Base-by-base conservation (phyloP, 1,140 invertebrate species). In the Diploscapter pachys region DNA sequence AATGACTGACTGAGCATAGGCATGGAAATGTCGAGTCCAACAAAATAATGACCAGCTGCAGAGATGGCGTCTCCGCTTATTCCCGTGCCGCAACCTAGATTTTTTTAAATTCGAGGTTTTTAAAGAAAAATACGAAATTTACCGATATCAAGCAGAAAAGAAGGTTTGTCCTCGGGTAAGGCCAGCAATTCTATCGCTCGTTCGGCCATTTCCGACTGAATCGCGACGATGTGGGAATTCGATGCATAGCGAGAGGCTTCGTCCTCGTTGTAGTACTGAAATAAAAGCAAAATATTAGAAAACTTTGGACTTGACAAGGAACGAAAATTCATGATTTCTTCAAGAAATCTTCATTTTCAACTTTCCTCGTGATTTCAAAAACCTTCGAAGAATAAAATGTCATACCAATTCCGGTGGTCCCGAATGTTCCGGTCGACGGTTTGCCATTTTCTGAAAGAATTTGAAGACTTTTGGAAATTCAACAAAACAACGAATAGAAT, bases 211-310 rank as follows among this genome's bases (percentile, higher is more conserved):
- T 95, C 90, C 61, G 90, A 89, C 88, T 99, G 96, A 82, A 99
- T 96, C 80, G 96, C 93, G 77, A 98, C 96, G 84, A 98, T 98
- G 75, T 95, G 90, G 54, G 96, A 91, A 93, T 96, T 98, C 87
- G 92, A 91, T 9, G 94, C 93, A 83, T 98, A 98, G 89, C 98
- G 98, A 81, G 90, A 89, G 2, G 95, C 95, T 88, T 98, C 95
- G 69, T 90, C 90, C 86, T 96, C 93, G 90, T 95, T 93, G 86
- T 98, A 98, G 88, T 93, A 98, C 93, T 96, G 86, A 80, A 90
- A 91, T 82, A 83, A 86, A 84, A 31, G 31, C 31, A 31, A 31
- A 73, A 50, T 53, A 0, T 31, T 31, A 31, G 13, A 59, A 51
- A 62, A 8, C 2, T 65, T 9, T n/a, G 9, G 9, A 9, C 48